Base-by-base conservation (phyloP, 2,797 vertebrate species). In the Rhabdophis nuchalis region DNA sequence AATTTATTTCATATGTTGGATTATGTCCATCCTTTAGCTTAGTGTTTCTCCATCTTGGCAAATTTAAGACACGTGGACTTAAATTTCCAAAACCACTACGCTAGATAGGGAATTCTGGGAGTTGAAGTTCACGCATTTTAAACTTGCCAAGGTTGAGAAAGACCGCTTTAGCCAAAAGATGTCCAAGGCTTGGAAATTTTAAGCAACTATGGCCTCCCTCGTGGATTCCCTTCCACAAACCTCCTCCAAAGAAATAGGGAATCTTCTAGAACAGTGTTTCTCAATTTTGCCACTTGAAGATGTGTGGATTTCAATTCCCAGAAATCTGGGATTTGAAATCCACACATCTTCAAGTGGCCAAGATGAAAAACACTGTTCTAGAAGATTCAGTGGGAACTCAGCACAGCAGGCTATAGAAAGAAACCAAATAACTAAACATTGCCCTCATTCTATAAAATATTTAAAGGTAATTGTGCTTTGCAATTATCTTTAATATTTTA, bases 401-500 rank as follows among this genome's bases (percentile, higher is more conserved):
- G 9, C 36, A 82, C 72, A 46, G 10, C 36, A 46, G 20, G 36
- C 36, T 46, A 46, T 82, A 46, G 36, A 82, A 82, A 82, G 72
- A 82, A 46, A 82, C 20, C 72, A 82, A 82, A 82, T 82, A 82
- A 82, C 20, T 82, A 82, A 82, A 82, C 72, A 82, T 82, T 82
- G 72, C 36, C 36, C 72, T 82, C 72, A 82, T 46, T 10, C 72
- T 82, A 82, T 82, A 82, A 82, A 82, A 46, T 82, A 82, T 82
- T 82, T 82, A 82, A 82, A 82, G 36, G 36, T 46, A 82, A 41
- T 82, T 87, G 53, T 87, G 54, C 52, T 87, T 87, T 2, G 61
- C 85, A 91, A 50, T 93, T 94, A 88, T 82, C 14, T 93, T 56
- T 54, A 20, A 94, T 23, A 89, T 50, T 94, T 14, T 23, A 93